A percentile compares a stretch with the other conserved stretches of the same genome.
These are phyloP conservation scores for Xenotilapia longispinis DNA, from an alignment of 2,113 vertebrate genomes.

Conservation along the genomic window DNA sequence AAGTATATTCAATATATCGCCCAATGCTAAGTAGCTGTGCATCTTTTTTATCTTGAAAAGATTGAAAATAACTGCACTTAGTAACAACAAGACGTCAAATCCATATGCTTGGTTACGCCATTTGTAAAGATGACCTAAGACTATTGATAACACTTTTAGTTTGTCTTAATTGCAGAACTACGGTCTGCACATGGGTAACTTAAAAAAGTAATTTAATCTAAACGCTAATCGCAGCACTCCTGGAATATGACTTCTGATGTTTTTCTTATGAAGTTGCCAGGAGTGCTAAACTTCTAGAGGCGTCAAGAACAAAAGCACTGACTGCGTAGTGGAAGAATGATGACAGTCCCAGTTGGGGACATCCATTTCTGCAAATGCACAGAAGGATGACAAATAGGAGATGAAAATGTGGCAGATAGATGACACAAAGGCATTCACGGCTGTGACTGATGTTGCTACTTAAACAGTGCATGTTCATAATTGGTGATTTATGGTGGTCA, in stretches of 20 bases:
- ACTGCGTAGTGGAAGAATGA: conserved; percentile 45
- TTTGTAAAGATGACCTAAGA: not conserved
- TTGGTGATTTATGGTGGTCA: conserved; percentile 71
- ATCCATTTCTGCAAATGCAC: conserved; percentile 62
- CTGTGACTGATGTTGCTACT: conserved; percentile 70
- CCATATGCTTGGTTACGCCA: not conserved
- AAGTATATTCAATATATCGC: not conserved
- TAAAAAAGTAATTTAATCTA: not conserved
- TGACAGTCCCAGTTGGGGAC: conserved; percentile 39
- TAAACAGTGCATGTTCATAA: conserved; percentile 65
- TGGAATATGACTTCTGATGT: not conserved
- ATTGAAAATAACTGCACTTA: not conserved
- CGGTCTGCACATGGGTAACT: not conserved
- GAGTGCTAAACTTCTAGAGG: conserved; percentile 18
- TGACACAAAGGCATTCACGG: conserved; percentile 40
- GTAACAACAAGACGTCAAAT: not conserved
- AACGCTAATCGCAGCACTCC: not conserved
- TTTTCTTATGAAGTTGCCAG: conserved; percentile 7
- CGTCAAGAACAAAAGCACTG: conserved; percentile 12
- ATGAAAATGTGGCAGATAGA: conserved; percentile 63
- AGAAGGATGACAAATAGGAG: conserved; percentile 62
- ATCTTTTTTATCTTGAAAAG: not conserved
- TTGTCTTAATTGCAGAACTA: not conserved
- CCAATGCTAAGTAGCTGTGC: not conserved
- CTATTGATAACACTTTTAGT: not conserved